A percentile compares a stretch with the other conserved stretches of the same genome.
These are phyloP conservation scores for Raja brachyura DNA, from an alignment of 2,113 vertebrate genomes.

Conservation along the genomic window DNA sequence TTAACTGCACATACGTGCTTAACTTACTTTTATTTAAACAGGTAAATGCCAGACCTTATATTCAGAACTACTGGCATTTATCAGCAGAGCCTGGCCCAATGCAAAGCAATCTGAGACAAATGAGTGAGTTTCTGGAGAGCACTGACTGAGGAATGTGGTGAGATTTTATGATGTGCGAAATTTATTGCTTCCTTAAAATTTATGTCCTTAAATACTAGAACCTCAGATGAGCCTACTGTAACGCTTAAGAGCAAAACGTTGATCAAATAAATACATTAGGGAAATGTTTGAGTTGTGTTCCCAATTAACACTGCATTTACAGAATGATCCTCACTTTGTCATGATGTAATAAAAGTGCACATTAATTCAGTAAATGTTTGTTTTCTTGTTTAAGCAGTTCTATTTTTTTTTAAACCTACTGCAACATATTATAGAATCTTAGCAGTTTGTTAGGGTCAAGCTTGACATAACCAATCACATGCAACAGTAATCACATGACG, in stretches of 20 bases:
- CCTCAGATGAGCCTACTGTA: not conserved
- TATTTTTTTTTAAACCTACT: conserved; percentile 55
- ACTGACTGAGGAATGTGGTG: not conserved
- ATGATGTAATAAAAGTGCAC: not conserved
- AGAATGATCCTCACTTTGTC: not conserved
- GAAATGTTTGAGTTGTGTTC: not conserved
- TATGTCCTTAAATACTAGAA: not conserved
- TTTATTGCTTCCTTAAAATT: not conserved
- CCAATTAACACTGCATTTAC: not conserved
- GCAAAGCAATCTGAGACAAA: not conserved
- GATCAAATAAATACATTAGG: not conserved
- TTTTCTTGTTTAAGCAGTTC: conserved; percentile 35
- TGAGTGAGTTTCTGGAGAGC: not conserved
- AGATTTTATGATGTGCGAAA: not conserved
- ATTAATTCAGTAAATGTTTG: not conserved
- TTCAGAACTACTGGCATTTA: too few relatives aligned
- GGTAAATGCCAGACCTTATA: too few relatives aligned
- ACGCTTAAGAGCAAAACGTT: not conserved
- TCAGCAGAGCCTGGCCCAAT: too few relatives aligned
- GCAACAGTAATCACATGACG: conserved; percentile 67
- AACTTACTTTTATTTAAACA: too few relatives aligned
- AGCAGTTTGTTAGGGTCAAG: conserved; percentile 65
- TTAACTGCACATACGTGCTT: too few relatives aligned
- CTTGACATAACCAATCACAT: conserved; percentile 72
- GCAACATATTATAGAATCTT: conserved; percentile 63